Evolutionary conservation across 2,113 vertebrate species (phyloP).

Genomic region (Trogon surrucura): DNA sequence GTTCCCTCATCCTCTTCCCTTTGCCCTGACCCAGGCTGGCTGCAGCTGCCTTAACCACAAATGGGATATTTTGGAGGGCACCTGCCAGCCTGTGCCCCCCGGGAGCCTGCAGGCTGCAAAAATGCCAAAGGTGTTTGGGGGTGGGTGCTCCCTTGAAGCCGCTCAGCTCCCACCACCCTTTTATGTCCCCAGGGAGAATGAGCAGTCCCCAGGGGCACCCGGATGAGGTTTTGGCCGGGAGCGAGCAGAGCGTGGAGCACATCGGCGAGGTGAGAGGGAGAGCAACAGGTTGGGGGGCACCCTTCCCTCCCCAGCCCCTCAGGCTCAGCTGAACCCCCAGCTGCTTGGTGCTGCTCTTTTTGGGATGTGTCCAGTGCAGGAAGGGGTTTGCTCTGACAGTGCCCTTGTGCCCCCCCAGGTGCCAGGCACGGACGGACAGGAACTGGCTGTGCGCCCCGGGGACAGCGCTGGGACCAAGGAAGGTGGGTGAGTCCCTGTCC

Average conservation of each 20-base stretch:
- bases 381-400: background rate
- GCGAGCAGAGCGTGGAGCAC: background rate
- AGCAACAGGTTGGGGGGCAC: rapidly evolving
- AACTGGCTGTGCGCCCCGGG: background rate
- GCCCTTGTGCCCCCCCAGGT: constrained; percentile 9
- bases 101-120: background rate
- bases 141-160: background rate
- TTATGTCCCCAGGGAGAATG: constrained; percentile 20
- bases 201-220: background rate
- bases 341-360: background rate
- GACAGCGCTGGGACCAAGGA: constrained; percentile 71
- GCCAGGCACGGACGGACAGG: background rate
- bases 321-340: background rate
- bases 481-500: constrained; percentile 72
- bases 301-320: background rate
- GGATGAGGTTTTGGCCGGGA: background rate
- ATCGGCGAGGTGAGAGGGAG: background rate
- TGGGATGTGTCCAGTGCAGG: background rate
- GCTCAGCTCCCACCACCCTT: background rate
- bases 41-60: background rate
- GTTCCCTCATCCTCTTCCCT: background rate
- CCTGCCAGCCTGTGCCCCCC: rapidly evolving
- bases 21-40: background rate
- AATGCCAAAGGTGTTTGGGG: rapidly evolving
- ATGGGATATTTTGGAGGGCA: background rate